Base-by-base conservation (phyloP, 1,140 invertebrate genomes). In the Aphelenchoides avenae region DNA sequence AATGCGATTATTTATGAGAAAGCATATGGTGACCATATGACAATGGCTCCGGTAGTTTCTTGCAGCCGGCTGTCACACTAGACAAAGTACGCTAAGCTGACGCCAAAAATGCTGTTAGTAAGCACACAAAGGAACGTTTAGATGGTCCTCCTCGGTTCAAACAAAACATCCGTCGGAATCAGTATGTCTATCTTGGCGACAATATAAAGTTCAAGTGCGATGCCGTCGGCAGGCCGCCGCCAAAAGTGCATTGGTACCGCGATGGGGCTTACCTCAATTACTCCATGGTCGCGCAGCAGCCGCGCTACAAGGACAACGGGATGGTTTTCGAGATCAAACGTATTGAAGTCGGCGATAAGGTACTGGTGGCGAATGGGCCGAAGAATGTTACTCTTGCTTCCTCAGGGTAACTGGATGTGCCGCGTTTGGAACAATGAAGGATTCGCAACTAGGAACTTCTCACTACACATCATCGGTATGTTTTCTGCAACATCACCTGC, bases 401-500 rank as follows among this genome's bases (percentile, higher is more conserved):
- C n/a, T 44, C 39, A 71, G 68, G 71, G 71, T 9, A 48, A 61
- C 5, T 74, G 74, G 74, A 59, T 52, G 15, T 74, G 71, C 44
- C 64, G 71, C 41, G 71, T 77, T 9, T 75, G 71, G 72, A 74
- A 74, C 54, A 55, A 57, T 34, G 63, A 73, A 42, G 71, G 71
- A 18, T 66, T 59, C 9, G 66, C 65, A 30, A 57, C 36, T 15
- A 50, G 71, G 7, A 74, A 75, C 44, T 74, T 77, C 48, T 76
- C 74, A 15, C 27, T 74, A 15, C 69, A 74, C 30, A 77, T 74
- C 44, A 57, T 74, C 34, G 71, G 71, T 74, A 58, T 54, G 74
- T 73, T 58, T 57, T 18, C 18, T 62, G 7, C 27, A 30, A 11
- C n/a, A 36, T 36, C 34, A 36, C 34, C n/a, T 7, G 27, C 20